These are phyloP conservation scores for Orthonyx spaldingii DNA, from an alignment of 2,113 vertebrate species.

Conservation along the genomic window DNA sequence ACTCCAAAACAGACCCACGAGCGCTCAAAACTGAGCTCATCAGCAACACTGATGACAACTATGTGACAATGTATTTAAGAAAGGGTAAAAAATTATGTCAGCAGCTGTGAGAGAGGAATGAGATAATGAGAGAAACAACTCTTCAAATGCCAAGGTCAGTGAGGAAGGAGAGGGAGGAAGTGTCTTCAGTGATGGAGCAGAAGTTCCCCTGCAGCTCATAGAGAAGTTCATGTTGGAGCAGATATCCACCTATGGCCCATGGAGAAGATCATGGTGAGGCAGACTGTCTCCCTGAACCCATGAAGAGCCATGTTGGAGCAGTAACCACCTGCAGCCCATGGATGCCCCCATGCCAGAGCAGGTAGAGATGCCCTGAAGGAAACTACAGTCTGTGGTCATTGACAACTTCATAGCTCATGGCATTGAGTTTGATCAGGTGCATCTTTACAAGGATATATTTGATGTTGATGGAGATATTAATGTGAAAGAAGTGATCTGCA, in stretches of 20 bases:
- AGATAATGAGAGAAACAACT: neutral
- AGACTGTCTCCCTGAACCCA: neutral
- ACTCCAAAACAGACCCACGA: neutral
- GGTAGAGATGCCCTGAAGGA: neutral
- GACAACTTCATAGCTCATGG: neutral
- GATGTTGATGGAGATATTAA: neutral
- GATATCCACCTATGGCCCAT: neutral
- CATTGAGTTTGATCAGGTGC: neutral
- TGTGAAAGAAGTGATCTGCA: neutral
- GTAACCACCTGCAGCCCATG: neutral
- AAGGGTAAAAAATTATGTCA: neutral
- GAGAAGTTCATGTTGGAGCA: neutral
- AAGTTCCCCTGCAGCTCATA: neutral
- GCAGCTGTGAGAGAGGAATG: neutral
- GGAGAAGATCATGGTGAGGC: too few species aligned
- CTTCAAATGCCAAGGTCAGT: neutral
- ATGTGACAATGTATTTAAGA: neutral
- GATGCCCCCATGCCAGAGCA: neutral
- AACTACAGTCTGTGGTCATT: neutral
- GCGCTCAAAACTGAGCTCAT: neutral
- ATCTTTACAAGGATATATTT: neutral
- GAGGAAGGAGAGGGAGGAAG: neutral
- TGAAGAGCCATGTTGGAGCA: neutral
- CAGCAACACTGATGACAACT: accelerated
- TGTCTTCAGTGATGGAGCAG: neutral